Conservation (phyloP, 1,140 invertebrate genomes). For the Oppia nitens region DNA sequence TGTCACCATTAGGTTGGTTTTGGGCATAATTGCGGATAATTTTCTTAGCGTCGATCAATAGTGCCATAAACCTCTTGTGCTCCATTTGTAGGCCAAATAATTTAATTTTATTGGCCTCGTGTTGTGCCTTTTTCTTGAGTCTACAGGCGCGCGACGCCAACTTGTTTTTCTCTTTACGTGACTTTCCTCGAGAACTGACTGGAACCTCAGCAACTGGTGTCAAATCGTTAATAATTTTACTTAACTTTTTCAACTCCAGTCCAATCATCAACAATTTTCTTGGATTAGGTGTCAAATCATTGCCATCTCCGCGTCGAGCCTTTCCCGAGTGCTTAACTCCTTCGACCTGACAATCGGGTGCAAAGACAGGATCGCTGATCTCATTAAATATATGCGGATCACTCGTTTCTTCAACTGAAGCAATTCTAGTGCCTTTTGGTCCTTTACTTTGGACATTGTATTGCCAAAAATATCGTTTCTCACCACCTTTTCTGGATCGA, state of each 20-base stretch:
- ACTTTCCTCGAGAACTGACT: conserved; percentile 65
- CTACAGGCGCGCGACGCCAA: conserved; percentile 84
- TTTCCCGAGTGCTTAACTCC: conserved; percentile 51
- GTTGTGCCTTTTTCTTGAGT: conserved; percentile 83
- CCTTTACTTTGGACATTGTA: conserved; percentile 98
- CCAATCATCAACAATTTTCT: conserved; percentile 76
- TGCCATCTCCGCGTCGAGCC: conserved; percentile 89
- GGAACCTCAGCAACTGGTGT: conserved; percentile 83
- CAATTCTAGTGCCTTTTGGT: conserved; percentile 50
- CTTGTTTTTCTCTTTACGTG: conserved; percentile 94
- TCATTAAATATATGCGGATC: conserved; percentile 83
- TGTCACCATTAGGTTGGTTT: background rate
- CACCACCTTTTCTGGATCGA: conserved; percentile 34
- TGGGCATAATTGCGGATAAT: background rate
- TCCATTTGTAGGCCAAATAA: conserved; percentile 78
- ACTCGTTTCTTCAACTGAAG: conserved; percentile 40
- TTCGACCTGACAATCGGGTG: conserved; percentile 64
- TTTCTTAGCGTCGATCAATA: conserved; percentile 1
- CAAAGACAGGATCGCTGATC: conserved; percentile 81
- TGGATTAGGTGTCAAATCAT: conserved; percentile 88
- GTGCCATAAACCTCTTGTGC: conserved; percentile 55
- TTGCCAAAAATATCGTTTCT: conserved; percentile 89
- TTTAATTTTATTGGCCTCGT: conserved; percentile 89
- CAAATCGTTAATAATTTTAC: conserved; percentile 82
- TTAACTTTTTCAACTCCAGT: conserved; percentile 78